Conservation (phyloP, 2,113 vertebrate species). For the Stictonetta naevosa region DNA sequence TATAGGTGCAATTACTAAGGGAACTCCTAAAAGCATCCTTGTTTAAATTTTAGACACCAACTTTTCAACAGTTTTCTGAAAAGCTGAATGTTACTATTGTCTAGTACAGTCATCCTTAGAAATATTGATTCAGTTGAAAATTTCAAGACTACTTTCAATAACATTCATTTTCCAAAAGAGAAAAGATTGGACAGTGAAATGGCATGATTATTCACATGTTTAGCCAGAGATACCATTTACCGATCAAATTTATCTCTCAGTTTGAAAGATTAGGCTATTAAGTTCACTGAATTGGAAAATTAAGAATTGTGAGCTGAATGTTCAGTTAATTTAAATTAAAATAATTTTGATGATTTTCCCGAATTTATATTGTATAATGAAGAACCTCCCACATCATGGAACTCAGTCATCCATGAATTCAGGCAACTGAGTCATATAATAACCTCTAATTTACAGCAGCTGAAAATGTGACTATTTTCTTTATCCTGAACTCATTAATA, state of each 20-base stretch:
- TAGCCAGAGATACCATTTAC: not conserved
- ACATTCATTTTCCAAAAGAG: not conserved
- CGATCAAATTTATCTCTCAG: not conserved
- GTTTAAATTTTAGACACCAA: not conserved
- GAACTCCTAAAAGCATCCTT: not conserved
- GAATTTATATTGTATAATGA: not conserved
- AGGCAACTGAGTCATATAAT: not conserved
- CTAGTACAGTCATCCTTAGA: not conserved
- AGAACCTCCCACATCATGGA: not conserved
- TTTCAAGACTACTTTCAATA: not conserved
- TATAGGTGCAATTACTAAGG: not conserved
- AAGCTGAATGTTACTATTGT: not conserved
- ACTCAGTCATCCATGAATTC: not conserved
- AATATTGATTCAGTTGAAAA: not conserved
- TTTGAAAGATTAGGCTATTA: not conserved
- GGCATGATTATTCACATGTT: not conserved
- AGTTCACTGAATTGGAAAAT: constrained; percentile 31
- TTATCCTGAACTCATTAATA: not conserved
- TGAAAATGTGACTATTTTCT: not conserved
- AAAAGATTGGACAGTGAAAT: not conserved
- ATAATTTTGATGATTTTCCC: not conserved
- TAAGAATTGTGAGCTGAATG: constrained; percentile 2
- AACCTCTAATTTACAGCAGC: not conserved
- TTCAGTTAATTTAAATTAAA: constrained; percentile 25
- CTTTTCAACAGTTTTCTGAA: not conserved